phyloP scores from a whole-genome alignment of 2,113 vertebrate species.

The Bombycilla garrulus region DNA sequence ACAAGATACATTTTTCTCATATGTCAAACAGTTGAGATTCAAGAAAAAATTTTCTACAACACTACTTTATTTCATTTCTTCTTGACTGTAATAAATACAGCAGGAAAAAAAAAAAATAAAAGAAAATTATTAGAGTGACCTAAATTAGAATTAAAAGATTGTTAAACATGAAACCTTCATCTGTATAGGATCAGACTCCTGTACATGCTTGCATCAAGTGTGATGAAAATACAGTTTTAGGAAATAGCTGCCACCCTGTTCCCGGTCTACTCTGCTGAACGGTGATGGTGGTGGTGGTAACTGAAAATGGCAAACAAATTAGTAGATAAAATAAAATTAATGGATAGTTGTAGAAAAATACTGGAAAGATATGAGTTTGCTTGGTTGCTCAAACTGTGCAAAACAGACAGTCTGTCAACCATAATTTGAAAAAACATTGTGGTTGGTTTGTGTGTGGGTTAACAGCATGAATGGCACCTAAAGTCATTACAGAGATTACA shows the following conservation, averaged over 20 bases:
- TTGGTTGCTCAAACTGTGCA: not conserved
- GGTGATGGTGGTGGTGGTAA: not conserved
- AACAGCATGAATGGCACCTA: slow-evolving; percentile 30
- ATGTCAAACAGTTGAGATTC: not conserved
- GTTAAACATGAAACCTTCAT: not conserved
- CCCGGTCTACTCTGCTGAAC: not conserved
- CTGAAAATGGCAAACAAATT: slow-evolving; percentile 30
- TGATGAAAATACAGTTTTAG: not conserved
- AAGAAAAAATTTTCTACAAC: not conserved
- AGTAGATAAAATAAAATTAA: slow-evolving; percentile 25
- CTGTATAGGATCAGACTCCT: not conserved
- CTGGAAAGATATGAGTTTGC: slow-evolving; percentile 22
- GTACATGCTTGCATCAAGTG: not conserved
- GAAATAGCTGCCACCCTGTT: not conserved
- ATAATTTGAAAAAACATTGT: slow-evolving; percentile 43
- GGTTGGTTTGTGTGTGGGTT: slow-evolving; percentile 23
- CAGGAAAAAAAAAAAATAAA: not conserved
- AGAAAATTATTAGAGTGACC: not conserved
- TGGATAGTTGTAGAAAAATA: slow-evolving; percentile 11
- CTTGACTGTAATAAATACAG: not conserved
- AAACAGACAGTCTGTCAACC: not conserved
- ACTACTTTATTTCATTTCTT: not conserved
- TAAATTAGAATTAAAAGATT: not conserved
- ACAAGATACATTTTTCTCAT: not conserved
- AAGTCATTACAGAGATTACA: slow-evolving; percentile 19